phyloP scores from a whole-genome alignment of 2,113 vertebrate genomes.

The Periophthalmodon schlosseri region DNA sequence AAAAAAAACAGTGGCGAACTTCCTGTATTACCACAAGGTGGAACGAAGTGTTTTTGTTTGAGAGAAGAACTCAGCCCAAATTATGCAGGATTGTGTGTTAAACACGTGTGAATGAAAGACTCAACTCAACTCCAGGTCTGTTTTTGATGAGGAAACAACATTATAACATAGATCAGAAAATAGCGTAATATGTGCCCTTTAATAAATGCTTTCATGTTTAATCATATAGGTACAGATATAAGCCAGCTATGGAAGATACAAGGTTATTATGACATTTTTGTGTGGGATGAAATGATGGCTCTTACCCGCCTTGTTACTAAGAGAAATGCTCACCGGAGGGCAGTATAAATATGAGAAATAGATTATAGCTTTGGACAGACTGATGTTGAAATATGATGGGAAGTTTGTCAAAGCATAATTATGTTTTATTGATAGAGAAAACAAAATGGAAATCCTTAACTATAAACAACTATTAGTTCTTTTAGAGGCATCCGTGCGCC shows the following conservation, averaged over 20 bases:
- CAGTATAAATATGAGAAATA: conserved; percentile 8
- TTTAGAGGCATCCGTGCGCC: neutral
- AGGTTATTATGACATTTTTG: conserved; percentile 54
- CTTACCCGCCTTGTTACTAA: conserved; percentile 54
- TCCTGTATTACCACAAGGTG: no score
- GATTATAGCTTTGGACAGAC: conserved; percentile 21
- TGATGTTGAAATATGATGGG: neutral
- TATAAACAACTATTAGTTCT: neutral
- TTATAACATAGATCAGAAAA: no score
- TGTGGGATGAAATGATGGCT: conserved; percentile 34
- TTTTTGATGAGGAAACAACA: no score
- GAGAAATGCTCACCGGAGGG: conserved; percentile 43
- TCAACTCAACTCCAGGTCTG: no score
- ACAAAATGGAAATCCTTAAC: neutral
- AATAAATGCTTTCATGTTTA: conserved; percentile 10
- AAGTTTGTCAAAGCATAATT: neutral
- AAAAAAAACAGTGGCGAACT: no score
- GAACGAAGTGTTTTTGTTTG: no score
- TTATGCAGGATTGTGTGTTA: no score
- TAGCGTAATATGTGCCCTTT: no score
- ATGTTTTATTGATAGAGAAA: neutral
- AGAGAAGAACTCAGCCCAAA: no score
- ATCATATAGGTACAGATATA: conserved; percentile 25
- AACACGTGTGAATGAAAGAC: no score
- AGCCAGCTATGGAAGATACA: conserved; percentile 43